Base-by-base conservation (phyloP, 2,797 vertebrate species). In the Cuniculus paca region DNA sequence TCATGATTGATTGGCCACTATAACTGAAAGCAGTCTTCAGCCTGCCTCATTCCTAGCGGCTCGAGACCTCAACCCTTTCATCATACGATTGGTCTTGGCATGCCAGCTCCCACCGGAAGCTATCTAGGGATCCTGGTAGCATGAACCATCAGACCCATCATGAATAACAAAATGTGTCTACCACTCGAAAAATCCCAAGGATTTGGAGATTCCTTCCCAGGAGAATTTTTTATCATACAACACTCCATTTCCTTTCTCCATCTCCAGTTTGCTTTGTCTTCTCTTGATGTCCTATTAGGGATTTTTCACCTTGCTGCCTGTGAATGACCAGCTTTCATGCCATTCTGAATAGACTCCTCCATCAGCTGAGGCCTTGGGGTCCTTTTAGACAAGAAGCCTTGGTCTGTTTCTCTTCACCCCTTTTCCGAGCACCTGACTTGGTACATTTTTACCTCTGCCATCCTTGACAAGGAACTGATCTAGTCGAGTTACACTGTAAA, bases 371-470 rank as follows among this genome's bases (percentile, higher is more conserved):
- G 24, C 45, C 60, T 60, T 60, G 26, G 34, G 50, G 28, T 31
- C 75, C 60, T 90, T 36, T 86, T 10, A 60, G 81, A 70, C 24
- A 39, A 70, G 52, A 5, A 1, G 2, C 16, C 81, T 77, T 56
- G 54, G 50, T 39, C 31, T 42, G n/a, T 17, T 91, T 65, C 78
- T 82, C n/a, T 81, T 93, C 39, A 19, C 54, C 14, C 61, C 52
- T 45, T 45, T 81, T 48, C 31, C 42, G 17, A 0, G 0, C 11
- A 39, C 34, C 42, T 68, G 1, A 26, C 19, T 28, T 42, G 14
- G 52, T 26, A 34, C 10, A 20, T 10, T 13, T n/a, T 22, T 3
- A 5, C 0, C 14, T 84, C 63, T 58, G 1, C 11, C 20, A 6
- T 83, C 52, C 4, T 36, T 0, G 20, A 4, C 14, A 3, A n/a